A percentile compares a stretch with the other conserved stretches of the same genome.
phyloP scores from a whole-genome alignment of 2,113 vertebrate genomes.

The Nymphicus hollandicus region DNA sequence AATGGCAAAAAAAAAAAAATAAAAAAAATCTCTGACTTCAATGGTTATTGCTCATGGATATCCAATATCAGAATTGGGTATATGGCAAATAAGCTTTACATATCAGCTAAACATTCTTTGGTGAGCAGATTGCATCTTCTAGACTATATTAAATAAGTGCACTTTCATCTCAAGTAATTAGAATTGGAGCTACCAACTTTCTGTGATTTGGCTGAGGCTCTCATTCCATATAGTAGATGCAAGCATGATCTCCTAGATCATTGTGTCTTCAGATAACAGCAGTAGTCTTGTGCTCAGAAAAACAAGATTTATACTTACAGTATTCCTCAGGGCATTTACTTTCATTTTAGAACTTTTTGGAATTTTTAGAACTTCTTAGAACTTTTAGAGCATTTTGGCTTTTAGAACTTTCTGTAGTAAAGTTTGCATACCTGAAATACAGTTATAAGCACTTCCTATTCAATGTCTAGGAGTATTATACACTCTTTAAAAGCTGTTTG shows the following conservation, averaged over 20 bases:
- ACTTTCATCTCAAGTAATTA: accelerated
- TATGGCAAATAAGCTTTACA: neutral
- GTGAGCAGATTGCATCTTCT: neutral
- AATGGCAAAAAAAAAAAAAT: neutral
- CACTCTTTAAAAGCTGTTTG: neutral
- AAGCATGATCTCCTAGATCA: neutral
- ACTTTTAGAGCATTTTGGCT: neutral
- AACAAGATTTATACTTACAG: neutral
- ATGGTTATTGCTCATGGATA: neutral
- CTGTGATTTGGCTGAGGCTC: neutral
- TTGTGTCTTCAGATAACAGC: neutral
- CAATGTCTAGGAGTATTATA: neutral
- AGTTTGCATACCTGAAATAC: neutral
- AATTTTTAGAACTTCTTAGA: neutral
- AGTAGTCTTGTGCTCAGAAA: neutral
- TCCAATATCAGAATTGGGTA: neutral
- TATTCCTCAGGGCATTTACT: neutral
- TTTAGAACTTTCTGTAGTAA: neutral
- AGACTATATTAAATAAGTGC: neutral
- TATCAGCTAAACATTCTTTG: neutral
- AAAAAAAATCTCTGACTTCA: neutral
- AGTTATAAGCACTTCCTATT: neutral
- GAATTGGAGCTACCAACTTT: neutral
- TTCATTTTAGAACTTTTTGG: neutral
- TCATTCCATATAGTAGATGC: neutral